Percentiles rank a stretch among this genome's conserved stretches.
phyloP scores from a whole-genome alignment of 2,113 vertebrate species.

The Nesoenas mayeri region DNA sequence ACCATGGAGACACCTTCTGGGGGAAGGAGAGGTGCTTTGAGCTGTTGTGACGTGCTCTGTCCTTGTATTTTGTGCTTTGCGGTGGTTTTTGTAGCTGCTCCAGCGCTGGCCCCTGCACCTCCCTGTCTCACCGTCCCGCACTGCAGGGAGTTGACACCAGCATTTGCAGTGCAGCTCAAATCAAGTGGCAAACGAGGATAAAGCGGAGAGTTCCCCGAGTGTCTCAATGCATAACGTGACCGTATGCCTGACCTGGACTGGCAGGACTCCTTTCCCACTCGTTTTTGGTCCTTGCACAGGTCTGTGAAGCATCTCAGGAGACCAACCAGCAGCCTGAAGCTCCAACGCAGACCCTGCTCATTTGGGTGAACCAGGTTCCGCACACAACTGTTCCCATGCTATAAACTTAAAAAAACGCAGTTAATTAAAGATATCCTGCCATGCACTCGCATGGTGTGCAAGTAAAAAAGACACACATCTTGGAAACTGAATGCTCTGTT shows the following conservation, averaged over 20 bases:
- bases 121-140: not conserved
- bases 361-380: not conserved
- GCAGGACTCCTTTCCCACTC: not conserved
- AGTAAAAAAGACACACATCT: accelerated
- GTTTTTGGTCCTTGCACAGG: accelerated
- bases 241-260: accelerated
- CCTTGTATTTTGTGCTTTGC: not conserved
- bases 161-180: not conserved
- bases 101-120: not conserved
- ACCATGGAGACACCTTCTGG: not conserved
- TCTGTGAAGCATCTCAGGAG: not conserved
- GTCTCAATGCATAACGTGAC: not conserved
- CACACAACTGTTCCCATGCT: not conserved
- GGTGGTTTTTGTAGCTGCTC: not conserved
- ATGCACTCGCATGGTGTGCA: not conserved
- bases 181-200: not conserved
- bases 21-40: not conserved
- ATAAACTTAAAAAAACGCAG: not conserved
- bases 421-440: not conserved
- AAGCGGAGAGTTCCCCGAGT: not conserved
- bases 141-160: accelerated
- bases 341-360: accelerated
- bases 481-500: not conserved
- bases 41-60: accelerated
- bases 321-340: not conserved